A percentile compares a stretch with the other conserved stretches of the same genome.
phyloP scores from a whole-genome alignment of 2,113 vertebrate genomes.

The Sigmodon hispidus region DNA sequence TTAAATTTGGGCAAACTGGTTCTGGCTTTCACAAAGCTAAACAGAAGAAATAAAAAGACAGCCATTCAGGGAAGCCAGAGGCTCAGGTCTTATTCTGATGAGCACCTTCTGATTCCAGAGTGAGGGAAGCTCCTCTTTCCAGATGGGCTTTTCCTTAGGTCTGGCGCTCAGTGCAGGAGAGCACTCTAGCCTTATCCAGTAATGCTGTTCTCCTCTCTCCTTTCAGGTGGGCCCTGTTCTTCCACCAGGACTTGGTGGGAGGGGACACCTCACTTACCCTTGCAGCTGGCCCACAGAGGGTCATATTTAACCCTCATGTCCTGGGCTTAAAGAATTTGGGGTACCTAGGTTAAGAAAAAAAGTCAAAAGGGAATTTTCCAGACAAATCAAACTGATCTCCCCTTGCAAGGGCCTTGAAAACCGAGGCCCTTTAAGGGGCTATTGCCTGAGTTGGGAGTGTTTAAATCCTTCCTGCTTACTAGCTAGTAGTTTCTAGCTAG shows the following conservation, averaged over 20 bases:
- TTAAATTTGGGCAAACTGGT: background rate
- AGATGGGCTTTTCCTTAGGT: rapidly evolving
- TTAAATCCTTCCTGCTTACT: background rate
- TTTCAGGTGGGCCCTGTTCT: background rate
- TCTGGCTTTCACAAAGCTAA: constrained; percentile 21
- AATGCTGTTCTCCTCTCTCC: background rate
- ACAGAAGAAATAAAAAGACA: background rate
- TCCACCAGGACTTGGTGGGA: background rate
- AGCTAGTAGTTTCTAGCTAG: background rate
- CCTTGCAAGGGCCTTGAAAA: background rate
- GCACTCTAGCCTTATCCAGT: no score
- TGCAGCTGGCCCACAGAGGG: background rate
- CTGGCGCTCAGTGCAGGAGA: rapidly evolving
- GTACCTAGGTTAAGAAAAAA: background rate
- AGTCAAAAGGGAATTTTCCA: background rate
- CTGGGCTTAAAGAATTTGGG: background rate
- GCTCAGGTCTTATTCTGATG: rapidly evolving
- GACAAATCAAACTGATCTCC: background rate
- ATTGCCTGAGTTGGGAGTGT: background rate
- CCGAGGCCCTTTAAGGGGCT: background rate
- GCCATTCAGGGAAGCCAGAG: background rate
- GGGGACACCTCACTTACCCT: background rate
- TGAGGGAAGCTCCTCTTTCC: background rate
- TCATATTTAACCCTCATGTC: background rate
- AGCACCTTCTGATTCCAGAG: background rate